Percentiles rank a stretch among this genome's conserved stretches.
Conservation (phyloP, 1,140 invertebrate genomes). For the Saxidomus purpurata region DNA sequence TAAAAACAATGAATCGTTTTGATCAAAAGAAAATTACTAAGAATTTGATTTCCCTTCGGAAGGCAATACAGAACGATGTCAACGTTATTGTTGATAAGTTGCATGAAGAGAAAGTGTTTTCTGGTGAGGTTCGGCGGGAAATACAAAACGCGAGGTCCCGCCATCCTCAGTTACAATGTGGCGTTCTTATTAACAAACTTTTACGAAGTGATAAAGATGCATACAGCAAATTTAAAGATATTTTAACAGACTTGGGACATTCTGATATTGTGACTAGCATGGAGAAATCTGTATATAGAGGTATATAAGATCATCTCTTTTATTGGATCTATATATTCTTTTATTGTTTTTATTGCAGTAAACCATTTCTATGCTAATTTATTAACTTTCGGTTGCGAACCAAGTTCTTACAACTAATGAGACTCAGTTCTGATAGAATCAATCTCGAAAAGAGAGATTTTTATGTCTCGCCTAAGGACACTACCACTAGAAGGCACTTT, state of each 20-base stretch:
- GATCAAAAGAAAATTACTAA: constrained; percentile 45
- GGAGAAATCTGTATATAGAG: constrained; percentile 23
- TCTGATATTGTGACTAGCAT: background rate
- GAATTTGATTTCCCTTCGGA: constrained; percentile 7
- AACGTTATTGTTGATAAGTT: background rate
- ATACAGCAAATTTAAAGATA: background rate
- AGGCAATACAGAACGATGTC: constrained; percentile 25
- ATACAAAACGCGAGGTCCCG: background rate
- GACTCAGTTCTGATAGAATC: background rate
- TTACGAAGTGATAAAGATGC: constrained; percentile 35
- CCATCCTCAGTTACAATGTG: constrained; percentile 2
- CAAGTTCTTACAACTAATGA: no score
- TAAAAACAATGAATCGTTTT: constrained; percentile 38
- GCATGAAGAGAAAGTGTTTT: background rate
- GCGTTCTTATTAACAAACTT: constrained; percentile 14
- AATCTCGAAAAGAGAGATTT: background rate
- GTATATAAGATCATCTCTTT: background rate
- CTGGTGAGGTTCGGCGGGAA: background rate
- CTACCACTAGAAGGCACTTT: no score
- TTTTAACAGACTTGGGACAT: constrained; percentile 35
- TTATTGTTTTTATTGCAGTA: background rate
- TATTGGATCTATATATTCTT: background rate
- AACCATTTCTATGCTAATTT: background rate
- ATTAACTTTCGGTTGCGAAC: background rate
- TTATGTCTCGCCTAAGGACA: no score